Percentiles rank a stretch among this genome's conserved stretches.
Conservation (phyloP, 1,140 invertebrate genomes). For the Diachasmimorpha longicaudata region DNA sequence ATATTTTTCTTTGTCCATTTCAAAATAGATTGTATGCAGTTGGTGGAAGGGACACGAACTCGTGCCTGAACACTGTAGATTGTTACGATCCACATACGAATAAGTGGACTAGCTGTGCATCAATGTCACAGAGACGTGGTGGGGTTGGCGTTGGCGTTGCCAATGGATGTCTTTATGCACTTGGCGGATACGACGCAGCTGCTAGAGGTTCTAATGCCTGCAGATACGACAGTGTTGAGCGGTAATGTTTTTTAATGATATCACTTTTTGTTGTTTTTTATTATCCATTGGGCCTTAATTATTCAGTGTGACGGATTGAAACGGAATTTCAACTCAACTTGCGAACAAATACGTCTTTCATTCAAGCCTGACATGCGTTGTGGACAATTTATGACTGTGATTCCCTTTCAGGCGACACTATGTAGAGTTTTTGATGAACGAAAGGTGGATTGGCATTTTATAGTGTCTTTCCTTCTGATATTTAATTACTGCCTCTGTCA, state of each 20-base stretch:
- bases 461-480: background rate
- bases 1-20: background rate
- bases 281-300: background rate
- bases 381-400: no score
- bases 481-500: constrained; percentile 28
- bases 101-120: constrained; percentile 85
- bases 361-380: no score
- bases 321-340: background rate
- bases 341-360: background rate
- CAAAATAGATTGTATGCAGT: constrained; percentile 81
- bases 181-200: constrained; percentile 90
- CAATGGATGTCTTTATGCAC: constrained; percentile 82
- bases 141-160: constrained; percentile 87
- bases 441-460: background rate
- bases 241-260: constrained; percentile 69
- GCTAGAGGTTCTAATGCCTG: constrained; percentile 82
- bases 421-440: no score
- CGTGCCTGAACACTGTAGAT: constrained; percentile 90
- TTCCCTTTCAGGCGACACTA: no score
- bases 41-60: constrained; percentile 90
- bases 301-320: no score
- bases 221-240: constrained; percentile 90
- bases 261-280: background rate
- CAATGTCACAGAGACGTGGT: constrained; percentile 87
- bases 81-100: constrained; percentile 91